Percentiles rank a stretch among this genome's conserved stretches.
These are phyloP conservation scores for Acomys russatus DNA, from an alignment of 2,797 vertebrate genomes.

Conservation along the genomic window DNA sequence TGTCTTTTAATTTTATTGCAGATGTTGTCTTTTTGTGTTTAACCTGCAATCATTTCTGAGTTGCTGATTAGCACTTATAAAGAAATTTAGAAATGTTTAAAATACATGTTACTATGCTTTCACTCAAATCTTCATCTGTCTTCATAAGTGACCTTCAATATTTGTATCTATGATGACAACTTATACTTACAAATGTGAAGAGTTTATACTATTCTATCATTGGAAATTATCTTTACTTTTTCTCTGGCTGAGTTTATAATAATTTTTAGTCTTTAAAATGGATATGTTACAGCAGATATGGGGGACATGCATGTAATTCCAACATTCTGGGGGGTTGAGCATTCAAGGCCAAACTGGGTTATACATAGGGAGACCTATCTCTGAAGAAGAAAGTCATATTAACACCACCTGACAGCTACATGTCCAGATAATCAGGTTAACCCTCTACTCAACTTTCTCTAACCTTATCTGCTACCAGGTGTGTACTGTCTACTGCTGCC, in stretches of 20 bases:
- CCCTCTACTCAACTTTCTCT: background rate
- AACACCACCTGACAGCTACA: background rate
- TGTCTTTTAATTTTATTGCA: background rate
- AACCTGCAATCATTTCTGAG: background rate
- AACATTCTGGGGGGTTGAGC: background rate
- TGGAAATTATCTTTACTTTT: background rate
- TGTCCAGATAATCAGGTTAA: background rate
- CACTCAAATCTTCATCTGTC: background rate
- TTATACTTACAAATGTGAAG: background rate
- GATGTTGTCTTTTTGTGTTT: background rate
- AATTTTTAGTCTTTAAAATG: slow-evolving; percentile 40
- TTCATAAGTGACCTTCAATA: slow-evolving; percentile 23
- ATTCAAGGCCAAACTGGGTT: background rate
- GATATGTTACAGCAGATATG: background rate
- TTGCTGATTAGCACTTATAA: background rate
- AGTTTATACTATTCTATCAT: background rate
- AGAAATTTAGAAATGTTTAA: background rate
- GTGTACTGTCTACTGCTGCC: background rate
- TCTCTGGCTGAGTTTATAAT: background rate
- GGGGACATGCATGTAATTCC: background rate
- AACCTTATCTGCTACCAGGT: background rate
- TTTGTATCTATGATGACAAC: background rate
- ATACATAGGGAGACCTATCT: background rate
- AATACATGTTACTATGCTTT: background rate
- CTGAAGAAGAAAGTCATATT: background rate